Conservation (phyloP, 2,888 invertebrate species). For the Tachystola acroxantha region DNA sequence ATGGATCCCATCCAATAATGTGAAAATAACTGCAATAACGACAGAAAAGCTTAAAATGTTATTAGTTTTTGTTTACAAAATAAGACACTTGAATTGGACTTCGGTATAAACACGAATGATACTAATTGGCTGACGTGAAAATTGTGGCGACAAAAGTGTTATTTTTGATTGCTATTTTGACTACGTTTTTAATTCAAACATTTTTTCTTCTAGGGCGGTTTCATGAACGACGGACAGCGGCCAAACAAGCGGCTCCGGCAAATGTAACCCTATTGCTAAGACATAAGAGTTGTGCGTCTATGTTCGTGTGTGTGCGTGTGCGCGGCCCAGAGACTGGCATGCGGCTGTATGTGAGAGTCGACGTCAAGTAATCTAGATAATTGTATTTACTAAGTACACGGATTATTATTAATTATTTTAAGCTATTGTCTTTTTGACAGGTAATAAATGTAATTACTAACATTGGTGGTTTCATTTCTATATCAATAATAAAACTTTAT, state of each 20-base stretch:
- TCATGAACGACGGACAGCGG: slow-evolving; percentile 74
- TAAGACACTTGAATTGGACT: too few relatives aligned
- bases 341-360: slow-evolving; percentile 33
- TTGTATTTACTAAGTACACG: slow-evolving; percentile 77
- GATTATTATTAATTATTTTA: slow-evolving; percentile 25
- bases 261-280: slow-evolving; percentile 41
- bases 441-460: slow-evolving; percentile 75
- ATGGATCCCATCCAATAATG: too few relatives aligned
- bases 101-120: too few relatives aligned
- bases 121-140: too few relatives aligned
- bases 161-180: too few relatives aligned
- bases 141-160: too few relatives aligned
- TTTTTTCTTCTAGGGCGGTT: slow-evolving; percentile 46
- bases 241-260: slow-evolving; percentile 72
- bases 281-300: slow-evolving; percentile 18
- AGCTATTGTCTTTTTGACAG: slow-evolving; percentile 73
- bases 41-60: too few relatives aligned
- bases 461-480: slow-evolving; percentile 26
- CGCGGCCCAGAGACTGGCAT: slow-evolving; percentile 61
- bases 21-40: too few relatives aligned
- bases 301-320: slow-evolving; percentile 64
- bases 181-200: too few relatives aligned
- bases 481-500: too few relatives aligned
- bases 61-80: too few relatives aligned
- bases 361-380: slow-evolving; percentile 68